These are phyloP conservation scores for Philhelius pedissequus DNA, from an alignment of 2,888 invertebrate species.

Conservation along the genomic window DNA sequence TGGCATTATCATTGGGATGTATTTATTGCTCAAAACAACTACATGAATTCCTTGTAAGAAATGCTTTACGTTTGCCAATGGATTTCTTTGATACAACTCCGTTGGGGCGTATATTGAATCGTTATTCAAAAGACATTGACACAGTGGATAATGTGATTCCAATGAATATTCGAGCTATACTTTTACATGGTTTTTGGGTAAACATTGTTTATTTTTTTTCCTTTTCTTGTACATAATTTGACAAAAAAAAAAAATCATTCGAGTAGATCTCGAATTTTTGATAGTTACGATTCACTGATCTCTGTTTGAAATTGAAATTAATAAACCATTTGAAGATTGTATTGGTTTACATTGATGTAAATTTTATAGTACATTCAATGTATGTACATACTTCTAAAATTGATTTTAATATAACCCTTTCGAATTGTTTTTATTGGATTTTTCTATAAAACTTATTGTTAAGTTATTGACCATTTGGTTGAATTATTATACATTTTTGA, in stretches of 20 bases:
- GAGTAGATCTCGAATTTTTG: too few species aligned
- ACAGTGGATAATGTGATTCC: constrained; percentile 81
- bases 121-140: constrained; percentile 83
- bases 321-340: too few species aligned
- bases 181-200: constrained; percentile 79
- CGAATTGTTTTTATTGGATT: background rate
- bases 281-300: background rate
- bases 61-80: constrained; percentile 85
- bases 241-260: background rate
- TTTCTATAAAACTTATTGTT: background rate
- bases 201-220: background rate
- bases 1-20: constrained; percentile 78
- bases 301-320: background rate
- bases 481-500: too few species aligned
- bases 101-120: constrained; percentile 85
- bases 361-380: too few species aligned
- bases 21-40: constrained; percentile 81
- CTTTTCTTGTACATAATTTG: background rate
- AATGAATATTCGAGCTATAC: constrained; percentile 75
- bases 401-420: background rate
- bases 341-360: too few species aligned
- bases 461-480: too few species aligned
- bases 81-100: constrained; percentile 90
- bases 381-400: too few species aligned
- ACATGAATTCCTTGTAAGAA: constrained; percentile 82